Percentiles rank a stretch among this genome's conserved stretches.
Conservation (phyloP, 2,797 vertebrate species). For the Tinamus major region DNA sequence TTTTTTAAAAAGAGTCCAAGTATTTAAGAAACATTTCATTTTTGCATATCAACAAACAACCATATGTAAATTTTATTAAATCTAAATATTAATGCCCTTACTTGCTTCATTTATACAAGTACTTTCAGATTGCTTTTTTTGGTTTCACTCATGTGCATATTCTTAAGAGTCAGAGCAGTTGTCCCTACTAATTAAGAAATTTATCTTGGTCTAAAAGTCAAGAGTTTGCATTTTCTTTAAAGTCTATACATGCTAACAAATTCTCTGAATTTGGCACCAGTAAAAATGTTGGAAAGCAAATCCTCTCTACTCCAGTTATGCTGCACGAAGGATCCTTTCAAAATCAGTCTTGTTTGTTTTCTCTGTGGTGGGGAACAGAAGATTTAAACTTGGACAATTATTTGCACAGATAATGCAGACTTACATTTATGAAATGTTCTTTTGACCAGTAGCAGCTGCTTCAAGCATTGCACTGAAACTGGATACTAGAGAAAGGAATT, state of each 20-base stretch:
- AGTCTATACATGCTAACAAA: conserved; percentile 62
- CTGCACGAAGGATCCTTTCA: conserved; percentile 77
- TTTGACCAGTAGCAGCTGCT: conserved; percentile 74
- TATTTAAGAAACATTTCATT: not conserved
- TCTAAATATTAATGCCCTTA: not conserved
- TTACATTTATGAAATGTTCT: conserved; percentile 75
- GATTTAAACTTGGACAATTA: conserved; percentile 74
- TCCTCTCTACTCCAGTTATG: conserved; percentile 78
- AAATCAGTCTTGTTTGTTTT: conserved; percentile 61
- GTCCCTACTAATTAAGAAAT: conserved; percentile 50
- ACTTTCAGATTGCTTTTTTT: not conserved
- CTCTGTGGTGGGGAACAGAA: conserved; percentile 68
- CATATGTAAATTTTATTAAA: not conserved
- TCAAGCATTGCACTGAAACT: conserved; percentile 73
- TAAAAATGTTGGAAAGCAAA: conserved; percentile 72
- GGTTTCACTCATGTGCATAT: not conserved
- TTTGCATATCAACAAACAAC: not conserved
- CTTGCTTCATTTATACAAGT: not conserved
- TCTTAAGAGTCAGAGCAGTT: not conserved
- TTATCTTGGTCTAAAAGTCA: conserved; percentile 46
- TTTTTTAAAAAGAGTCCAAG: not conserved
- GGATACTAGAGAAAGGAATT: conserved; percentile 73
- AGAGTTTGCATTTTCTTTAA: conserved; percentile 67
- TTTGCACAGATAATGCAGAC: conserved; percentile 78
- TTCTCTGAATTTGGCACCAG: conserved; percentile 66